Evolutionary conservation across 92 coral and sea anemone genomes (phyloP).

Genomic region (Phenganax marumi): DNA sequence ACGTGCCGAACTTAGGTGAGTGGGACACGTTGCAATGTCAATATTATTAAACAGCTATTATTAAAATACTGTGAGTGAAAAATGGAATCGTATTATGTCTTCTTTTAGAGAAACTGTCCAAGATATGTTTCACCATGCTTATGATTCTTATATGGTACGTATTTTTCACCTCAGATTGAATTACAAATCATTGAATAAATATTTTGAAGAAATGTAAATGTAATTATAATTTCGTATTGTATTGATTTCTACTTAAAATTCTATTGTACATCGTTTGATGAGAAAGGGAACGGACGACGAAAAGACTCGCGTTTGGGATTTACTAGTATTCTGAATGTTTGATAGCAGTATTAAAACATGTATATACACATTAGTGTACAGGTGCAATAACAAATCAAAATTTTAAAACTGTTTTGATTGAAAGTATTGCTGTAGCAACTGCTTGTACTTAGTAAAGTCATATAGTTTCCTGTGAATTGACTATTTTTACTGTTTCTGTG

Average conservation of each 20-base stretch:
- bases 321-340: not conserved
- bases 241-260: not conserved
- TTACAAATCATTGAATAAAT: not conserved
- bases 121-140: constrained; percentile 98
- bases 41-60: not conserved
- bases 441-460: not conserved
- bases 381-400: not conserved
- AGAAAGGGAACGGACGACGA: not conserved
- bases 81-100: constrained; percentile 1
- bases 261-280: not conserved
- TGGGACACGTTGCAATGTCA: constrained; percentile 17
- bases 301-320: not conserved
- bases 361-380: not conserved
- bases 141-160: constrained; percentile 94
- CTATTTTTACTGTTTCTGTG: not conserved
- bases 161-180: not conserved
- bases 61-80: not conserved
- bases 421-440: not conserved
- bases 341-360: not conserved
- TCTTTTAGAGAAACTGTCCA: constrained; percentile 72
- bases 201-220: not conserved
- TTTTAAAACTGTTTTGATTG: constrained; percentile 1
- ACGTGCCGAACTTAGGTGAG: constrained; percentile 27
- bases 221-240: too few relatives aligned
- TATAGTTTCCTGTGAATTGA: not conserved